Conservation (phyloP, 2,113 vertebrate species). For the Rostratula benghalensis region DNA sequence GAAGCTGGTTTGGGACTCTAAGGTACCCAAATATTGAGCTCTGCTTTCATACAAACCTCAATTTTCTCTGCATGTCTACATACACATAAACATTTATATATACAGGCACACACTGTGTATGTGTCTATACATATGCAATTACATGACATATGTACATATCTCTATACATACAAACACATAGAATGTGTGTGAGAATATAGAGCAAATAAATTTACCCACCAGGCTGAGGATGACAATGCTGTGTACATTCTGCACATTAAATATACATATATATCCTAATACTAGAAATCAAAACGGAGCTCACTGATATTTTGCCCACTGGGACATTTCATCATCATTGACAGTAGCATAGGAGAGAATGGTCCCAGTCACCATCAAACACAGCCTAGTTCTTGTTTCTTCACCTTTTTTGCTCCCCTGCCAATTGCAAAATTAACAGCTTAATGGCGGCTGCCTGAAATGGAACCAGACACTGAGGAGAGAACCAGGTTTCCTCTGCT, state of each 20-base stretch:
- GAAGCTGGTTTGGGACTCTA: neutral
- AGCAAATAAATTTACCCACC: neutral
- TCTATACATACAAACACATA: neutral
- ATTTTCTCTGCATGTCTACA: neutral
- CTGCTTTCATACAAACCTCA: neutral
- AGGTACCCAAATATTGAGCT: neutral
- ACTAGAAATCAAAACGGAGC: neutral
- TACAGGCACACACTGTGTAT: fast-evolving
- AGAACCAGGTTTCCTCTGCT: neutral
- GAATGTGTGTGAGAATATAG: neutral
- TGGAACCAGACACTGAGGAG: neutral
- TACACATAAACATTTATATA: neutral
- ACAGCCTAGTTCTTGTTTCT: neutral
- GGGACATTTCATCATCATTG: neutral
- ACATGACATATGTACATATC: too few species aligned
- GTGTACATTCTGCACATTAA: neutral
- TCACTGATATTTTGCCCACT: neutral
- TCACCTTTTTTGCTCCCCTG: neutral
- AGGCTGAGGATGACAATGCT: neutral
- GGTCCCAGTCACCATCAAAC: neutral
- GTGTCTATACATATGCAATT: neutral
- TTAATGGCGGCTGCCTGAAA: neutral
- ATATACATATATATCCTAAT: neutral
- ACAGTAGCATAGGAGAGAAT: neutral
- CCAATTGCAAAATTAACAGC: neutral